phyloP scores from a whole-genome alignment of 23 tunicate species.

The Oikopleura dioica region DNA sequence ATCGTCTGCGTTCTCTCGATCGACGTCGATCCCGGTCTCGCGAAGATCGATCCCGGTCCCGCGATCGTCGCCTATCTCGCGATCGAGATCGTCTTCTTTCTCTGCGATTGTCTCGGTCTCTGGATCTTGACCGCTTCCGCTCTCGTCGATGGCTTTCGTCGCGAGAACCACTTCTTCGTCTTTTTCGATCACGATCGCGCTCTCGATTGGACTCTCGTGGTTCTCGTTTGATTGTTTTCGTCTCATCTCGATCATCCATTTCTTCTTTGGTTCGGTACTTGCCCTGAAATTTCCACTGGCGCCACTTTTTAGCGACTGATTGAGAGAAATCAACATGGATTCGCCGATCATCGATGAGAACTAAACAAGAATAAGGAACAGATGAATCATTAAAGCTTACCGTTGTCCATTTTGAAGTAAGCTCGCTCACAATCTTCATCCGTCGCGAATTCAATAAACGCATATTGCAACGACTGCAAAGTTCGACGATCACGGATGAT shows the following conservation, averaged over 20 bases:
- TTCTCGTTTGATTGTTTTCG: neutral
- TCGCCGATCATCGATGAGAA: slow-evolving; percentile 84
- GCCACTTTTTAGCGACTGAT: slow-evolving; percentile 44
- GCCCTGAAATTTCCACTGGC: slow-evolving; percentile 1
- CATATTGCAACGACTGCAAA: slow-evolving; percentile 67
- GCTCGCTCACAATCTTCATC: slow-evolving; percentile 85
- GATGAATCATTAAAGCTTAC: neutral
- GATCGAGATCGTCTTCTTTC: too few species aligned
- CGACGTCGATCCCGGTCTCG: too few species aligned
- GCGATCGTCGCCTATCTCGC: too few species aligned
- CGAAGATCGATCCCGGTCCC: too few species aligned
- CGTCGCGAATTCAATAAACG: slow-evolving; percentile 62
- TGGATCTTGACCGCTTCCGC: too few species aligned
- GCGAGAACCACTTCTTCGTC: too few species aligned
- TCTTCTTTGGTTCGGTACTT: neutral
- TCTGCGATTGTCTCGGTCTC: too few species aligned
- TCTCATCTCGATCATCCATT: neutral
- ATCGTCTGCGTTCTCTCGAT: too few species aligned
- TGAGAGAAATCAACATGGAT: slow-evolving; percentile 98
- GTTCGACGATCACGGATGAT: slow-evolving; percentile 70
- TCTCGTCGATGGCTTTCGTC: too few species aligned
- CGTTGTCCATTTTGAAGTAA: slow-evolving; percentile 85
- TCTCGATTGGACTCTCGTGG: too few species aligned
- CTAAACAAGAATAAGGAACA: too few species aligned
- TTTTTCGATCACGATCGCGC: too few species aligned